Conservation (phyloP, 2,113 vertebrate genomes). For the Centrocercus urophasianus region DNA sequence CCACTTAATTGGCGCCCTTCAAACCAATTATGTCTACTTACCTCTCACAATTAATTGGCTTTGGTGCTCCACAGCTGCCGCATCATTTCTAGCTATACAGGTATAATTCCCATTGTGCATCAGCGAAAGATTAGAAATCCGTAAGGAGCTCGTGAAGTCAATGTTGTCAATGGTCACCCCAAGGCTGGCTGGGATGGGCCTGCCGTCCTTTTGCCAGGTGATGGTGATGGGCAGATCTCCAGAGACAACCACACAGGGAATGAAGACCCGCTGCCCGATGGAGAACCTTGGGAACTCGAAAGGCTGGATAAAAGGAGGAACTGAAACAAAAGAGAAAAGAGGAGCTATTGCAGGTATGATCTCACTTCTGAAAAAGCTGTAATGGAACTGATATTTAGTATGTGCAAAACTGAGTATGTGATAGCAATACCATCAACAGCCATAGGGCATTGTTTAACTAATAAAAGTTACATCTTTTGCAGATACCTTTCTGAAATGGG, state of each 20-base stretch:
- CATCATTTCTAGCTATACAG: slow-evolving; percentile 97
- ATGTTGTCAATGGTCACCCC: slow-evolving; percentile 98
- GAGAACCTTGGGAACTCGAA: slow-evolving; percentile 98
- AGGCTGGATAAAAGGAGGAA: slow-evolving; percentile 96
- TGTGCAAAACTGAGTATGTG: not conserved
- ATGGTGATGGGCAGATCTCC: slow-evolving; percentile 97
- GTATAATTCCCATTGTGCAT: slow-evolving; percentile 99
- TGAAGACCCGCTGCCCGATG: slow-evolving; percentile 97
- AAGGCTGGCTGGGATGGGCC: slow-evolving; percentile 91
- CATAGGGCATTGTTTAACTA: not conserved
- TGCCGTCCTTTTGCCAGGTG: slow-evolving; percentile 98
- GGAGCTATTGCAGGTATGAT: accelerated
- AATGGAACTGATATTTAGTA: not conserved
- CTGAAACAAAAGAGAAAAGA: slow-evolving; percentile 73
- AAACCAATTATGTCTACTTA: slow-evolving; percentile 55
- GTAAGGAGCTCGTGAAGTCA: slow-evolving; percentile 96
- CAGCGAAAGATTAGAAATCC: slow-evolving; percentile 95
- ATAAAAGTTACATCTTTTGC: not conserved
- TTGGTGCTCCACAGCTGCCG: slow-evolving; percentile 93
- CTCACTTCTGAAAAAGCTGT: not conserved
- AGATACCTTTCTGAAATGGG: not conserved
- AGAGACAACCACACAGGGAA: slow-evolving; percentile 97
- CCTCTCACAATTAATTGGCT: slow-evolving; percentile 97
- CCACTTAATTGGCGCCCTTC: not conserved
- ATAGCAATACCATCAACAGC: not conserved